phyloP scores from a whole-genome alignment of 2,113 vertebrate genomes.

The Brachionichthys hirsutus region DNA sequence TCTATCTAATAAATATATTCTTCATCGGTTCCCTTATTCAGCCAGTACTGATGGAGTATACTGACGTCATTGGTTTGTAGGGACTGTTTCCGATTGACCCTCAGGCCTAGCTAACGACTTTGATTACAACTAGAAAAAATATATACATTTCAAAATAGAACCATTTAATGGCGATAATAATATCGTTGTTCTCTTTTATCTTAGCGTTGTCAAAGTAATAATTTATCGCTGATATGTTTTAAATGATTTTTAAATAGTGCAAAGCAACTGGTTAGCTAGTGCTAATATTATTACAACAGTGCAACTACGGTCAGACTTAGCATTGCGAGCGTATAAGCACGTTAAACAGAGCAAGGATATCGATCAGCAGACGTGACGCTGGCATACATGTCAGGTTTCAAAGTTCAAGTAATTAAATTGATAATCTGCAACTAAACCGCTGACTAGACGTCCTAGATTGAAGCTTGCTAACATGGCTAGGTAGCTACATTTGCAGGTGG shows the following conservation, averaged over 20 bases:
- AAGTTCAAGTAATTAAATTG: too few species aligned
- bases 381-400: neutral
- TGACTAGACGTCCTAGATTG: conserved; percentile 22
- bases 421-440: neutral
- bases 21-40: neutral
- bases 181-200: too few species aligned
- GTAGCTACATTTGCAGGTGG: neutral
- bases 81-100: conserved; percentile 5
- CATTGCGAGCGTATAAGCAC: neutral
- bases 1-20: too few species aligned
- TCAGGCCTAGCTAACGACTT: conserved; percentile 9
- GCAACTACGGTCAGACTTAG: neutral
- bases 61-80: neutral
- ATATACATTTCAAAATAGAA: neutral
- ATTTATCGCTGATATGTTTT: too few species aligned
- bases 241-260: too few species aligned
- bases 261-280: neutral
- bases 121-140: neutral
- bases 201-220: too few species aligned
- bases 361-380: too few species aligned
- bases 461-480: conserved; percentile 13
- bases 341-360: neutral
- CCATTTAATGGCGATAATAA: too few species aligned
- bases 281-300: neutral
- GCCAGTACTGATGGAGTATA: neutral